Evolutionary conservation across 2,888 invertebrate genomes (phyloP).

Genomic region (Horisme vitalbata): DNA sequence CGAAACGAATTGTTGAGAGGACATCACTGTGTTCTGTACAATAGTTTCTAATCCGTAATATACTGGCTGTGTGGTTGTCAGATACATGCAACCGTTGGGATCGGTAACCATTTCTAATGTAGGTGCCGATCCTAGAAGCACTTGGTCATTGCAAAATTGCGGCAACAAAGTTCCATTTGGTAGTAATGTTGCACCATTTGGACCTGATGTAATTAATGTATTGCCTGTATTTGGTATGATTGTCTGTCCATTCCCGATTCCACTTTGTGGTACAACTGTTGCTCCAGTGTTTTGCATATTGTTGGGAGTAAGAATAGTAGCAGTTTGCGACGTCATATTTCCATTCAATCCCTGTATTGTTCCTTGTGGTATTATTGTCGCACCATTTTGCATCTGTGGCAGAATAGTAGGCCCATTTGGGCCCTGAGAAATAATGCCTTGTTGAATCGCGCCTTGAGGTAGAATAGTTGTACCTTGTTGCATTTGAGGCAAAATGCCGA

Average conservation of each 20-base stretch:
- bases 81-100: conserved; percentile 82
- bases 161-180: conserved; percentile 83
- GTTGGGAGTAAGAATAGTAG: conserved; percentile 62
- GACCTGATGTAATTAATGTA: conserved; percentile 73
- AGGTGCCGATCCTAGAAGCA: conserved; percentile 84
- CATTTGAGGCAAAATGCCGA: conserved; percentile 76
- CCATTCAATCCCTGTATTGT: conserved; percentile 71
- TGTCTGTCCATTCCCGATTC: conserved; percentile 75
- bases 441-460: conserved; percentile 82
- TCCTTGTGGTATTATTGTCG: conserved; percentile 85
- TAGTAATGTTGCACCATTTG: conserved; percentile 82
- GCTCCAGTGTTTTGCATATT: conserved; percentile 69
- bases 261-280: conserved; percentile 75
- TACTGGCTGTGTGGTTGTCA: conserved; percentile 87
- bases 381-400: conserved; percentile 84
- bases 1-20: conserved; percentile 93
- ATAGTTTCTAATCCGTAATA: conserved; percentile 93
- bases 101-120: conserved; percentile 86
- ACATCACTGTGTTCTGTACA: conserved; percentile 94
- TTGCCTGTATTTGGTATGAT: conserved; percentile 78
- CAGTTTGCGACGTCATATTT: conserved; percentile 66
- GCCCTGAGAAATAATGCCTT: conserved; percentile 78
- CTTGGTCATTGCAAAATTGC: conserved; percentile 83
- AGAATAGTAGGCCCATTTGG: conserved; percentile 84
- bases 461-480: conserved; percentile 83